Percentiles rank a stretch among this genome's conserved stretches.
phyloP scores from a whole-genome alignment of 2,113 vertebrate species.

The Excalfactoria chinensis region DNA sequence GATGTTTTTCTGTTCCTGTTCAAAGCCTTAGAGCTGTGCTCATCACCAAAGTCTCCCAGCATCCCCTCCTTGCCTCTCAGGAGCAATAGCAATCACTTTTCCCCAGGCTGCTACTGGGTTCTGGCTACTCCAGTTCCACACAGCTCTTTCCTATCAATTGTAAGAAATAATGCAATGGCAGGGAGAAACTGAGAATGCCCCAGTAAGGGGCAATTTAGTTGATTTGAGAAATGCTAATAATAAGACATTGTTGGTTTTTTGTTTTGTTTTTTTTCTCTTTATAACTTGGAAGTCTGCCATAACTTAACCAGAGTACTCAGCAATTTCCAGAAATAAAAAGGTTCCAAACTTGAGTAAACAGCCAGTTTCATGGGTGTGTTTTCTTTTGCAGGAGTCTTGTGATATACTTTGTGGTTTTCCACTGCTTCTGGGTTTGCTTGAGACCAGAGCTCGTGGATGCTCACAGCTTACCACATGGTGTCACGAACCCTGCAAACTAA shows the following conservation, averaged over 20 bases:
- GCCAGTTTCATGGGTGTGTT: background rate
- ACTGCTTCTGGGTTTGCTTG: background rate
- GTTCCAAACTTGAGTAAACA: background rate
- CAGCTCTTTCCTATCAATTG: background rate
- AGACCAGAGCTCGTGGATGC: background rate
- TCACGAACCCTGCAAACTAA: background rate
- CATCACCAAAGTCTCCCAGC: background rate
- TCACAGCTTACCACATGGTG: background rate
- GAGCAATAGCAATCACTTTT: background rate
- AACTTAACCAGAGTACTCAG: conserved; percentile 23
- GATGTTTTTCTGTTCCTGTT: background rate
- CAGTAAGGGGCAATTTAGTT: background rate
- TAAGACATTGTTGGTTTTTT: background rate
- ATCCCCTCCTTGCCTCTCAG: background rate
- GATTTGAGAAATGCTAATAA: background rate
- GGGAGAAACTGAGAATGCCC: background rate
- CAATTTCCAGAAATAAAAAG: background rate
- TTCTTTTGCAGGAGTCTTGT: background rate
- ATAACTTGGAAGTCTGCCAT: background rate
- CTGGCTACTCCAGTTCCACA: conserved; percentile 5
- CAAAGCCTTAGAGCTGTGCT: background rate
- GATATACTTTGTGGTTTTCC: conserved; percentile 36
- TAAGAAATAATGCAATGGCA: conserved; percentile 12
- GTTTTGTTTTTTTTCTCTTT: background rate
- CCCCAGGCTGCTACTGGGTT: background rate